These are phyloP conservation scores for Drosophila persimilis DNA, from an alignment of 1,140 invertebrate species.

Conservation along the genomic window DNA sequence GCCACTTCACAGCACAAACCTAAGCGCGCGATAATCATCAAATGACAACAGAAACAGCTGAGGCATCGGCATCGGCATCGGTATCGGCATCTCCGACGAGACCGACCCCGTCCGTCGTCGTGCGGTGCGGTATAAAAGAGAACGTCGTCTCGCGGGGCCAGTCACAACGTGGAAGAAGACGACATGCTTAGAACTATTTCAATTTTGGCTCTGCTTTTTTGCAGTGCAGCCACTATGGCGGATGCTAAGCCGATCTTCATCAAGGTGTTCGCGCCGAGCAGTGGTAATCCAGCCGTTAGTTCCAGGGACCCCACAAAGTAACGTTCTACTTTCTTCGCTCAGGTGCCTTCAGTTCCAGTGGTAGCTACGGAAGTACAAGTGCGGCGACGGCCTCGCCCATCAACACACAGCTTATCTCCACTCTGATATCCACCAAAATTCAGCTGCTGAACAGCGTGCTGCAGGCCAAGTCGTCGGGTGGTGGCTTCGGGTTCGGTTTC, in stretches of 20 bases:
- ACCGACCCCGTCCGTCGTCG: background rate
- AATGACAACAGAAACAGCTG: constrained; percentile 39
- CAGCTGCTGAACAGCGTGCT: constrained; percentile 51
- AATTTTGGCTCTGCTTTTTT: constrained; percentile 48
- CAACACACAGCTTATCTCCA: constrained; percentile 55
- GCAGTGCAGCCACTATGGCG: constrained; percentile 28
- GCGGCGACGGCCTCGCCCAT: constrained; percentile 33
- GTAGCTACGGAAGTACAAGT: constrained; percentile 9
- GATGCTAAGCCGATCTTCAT: constrained; percentile 57
- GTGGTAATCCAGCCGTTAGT: constrained; percentile 28
- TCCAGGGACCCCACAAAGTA: background rate
- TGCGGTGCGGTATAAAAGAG: constrained; percentile 56
- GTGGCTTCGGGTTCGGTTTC: constrained; percentile 50
- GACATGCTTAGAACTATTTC: constrained; percentile 57
- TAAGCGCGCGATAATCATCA: constrained; percentile 49
- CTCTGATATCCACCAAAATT: constrained; percentile 48
- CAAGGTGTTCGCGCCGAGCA: constrained; percentile 57
- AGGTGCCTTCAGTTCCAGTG: constrained; percentile 21
- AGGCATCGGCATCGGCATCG: constrained; percentile 23
- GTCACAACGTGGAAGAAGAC: constrained; percentile 44
- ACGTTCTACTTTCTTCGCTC: background rate
- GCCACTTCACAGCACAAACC: constrained; percentile 21
- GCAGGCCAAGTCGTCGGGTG: constrained; percentile 51
- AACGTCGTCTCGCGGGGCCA: constrained; percentile 32
- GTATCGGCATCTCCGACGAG: constrained; percentile 34